Evolutionary conservation across 2,888 invertebrate genomes (phyloP).

Genomic region (Clitarchus hookeri): DNA sequence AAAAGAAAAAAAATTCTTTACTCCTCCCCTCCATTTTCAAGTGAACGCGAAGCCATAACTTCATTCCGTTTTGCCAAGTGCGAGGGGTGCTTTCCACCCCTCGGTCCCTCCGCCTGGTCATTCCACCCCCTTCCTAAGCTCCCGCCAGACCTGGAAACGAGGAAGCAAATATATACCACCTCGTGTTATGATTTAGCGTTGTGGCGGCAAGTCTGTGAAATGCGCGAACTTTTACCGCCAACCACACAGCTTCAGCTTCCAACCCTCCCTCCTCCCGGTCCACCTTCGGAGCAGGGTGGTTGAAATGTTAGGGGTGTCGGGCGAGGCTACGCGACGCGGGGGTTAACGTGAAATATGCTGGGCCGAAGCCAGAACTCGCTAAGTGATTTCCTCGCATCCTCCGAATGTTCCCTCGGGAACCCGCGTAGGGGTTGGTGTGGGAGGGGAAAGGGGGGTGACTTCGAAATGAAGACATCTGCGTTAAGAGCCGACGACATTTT

Average conservation of each 20-base stretch:
- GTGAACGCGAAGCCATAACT: constrained; percentile 24
- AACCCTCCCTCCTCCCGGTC: neutral
- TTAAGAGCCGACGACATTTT: too few species aligned
- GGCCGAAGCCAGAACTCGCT: neutral
- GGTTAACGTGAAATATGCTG: neutral
- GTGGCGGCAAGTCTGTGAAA: constrained; percentile 18
- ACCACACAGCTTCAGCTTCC: neutral
- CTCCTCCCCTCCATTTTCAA: neutral
- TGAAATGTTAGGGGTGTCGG: constrained; percentile 7
- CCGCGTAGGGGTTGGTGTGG: neutral
- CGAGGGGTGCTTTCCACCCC: neutral
- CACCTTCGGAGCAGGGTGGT: neutral
- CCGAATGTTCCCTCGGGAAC: neutral
- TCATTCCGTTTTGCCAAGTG: constrained; percentile 20
- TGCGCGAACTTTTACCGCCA: constrained; percentile 19
- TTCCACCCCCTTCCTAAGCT: neutral
- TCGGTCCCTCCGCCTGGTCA: neutral
- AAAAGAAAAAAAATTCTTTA: neutral
- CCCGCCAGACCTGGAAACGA: neutral
- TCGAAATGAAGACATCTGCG: neutral
- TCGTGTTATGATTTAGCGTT: constrained; percentile 16
- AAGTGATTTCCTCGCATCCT: neutral
- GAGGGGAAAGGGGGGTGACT: neutral
- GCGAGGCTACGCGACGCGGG: neutral
- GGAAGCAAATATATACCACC: constrained; percentile 25